Evolutionary conservation across 1,140 invertebrate species (phyloP).

Genomic region (Leptinotarsa defecta): DNA sequence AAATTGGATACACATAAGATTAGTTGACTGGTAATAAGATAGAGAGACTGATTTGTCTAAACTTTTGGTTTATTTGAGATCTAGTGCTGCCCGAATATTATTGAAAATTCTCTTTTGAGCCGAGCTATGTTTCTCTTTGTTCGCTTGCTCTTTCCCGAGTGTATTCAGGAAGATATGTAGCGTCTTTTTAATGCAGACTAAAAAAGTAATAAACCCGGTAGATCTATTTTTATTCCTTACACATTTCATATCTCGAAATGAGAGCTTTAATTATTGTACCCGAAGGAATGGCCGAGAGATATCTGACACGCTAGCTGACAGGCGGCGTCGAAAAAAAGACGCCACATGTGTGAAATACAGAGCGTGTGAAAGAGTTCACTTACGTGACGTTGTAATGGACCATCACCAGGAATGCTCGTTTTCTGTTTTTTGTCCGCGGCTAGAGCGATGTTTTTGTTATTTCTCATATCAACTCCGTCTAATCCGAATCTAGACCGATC

Average conservation of each 20-base stretch:
- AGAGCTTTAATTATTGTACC: slow-evolving; percentile 39
- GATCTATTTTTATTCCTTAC: slow-evolving; percentile 29
- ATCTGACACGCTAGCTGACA: slow-evolving; percentile 45
- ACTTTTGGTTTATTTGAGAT: too few species aligned
- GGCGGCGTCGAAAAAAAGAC: slow-evolving; percentile 42
- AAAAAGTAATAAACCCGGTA: slow-evolving; percentile 25
- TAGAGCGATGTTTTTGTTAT: slow-evolving; percentile 22
- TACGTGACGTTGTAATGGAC: slow-evolving; percentile 38
- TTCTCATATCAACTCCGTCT: background rate
- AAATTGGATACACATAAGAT: too few species aligned
- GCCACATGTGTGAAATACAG: slow-evolving; percentile 41
- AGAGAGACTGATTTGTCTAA: too few species aligned
- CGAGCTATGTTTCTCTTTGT: too few species aligned
- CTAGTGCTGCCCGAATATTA: too few species aligned
- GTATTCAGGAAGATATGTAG: background rate
- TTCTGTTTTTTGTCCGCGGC: slow-evolving; percentile 31
- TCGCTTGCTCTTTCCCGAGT: too few species aligned
- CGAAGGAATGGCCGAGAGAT: slow-evolving; percentile 39
- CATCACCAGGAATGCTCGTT: slow-evolving; percentile 33
- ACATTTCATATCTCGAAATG: slow-evolving; percentile 30
- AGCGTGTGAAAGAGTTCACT: slow-evolving; percentile 51
- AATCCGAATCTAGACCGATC: background rate
- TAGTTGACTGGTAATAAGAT: too few species aligned
- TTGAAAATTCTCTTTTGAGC: too few species aligned
- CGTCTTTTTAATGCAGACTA: slow-evolving; percentile 12